Percentiles rank a stretch among this genome's conserved stretches.
phyloP scores from a whole-genome alignment of 2,113 vertebrate species.

The Emydocephalus ijimae region DNA sequence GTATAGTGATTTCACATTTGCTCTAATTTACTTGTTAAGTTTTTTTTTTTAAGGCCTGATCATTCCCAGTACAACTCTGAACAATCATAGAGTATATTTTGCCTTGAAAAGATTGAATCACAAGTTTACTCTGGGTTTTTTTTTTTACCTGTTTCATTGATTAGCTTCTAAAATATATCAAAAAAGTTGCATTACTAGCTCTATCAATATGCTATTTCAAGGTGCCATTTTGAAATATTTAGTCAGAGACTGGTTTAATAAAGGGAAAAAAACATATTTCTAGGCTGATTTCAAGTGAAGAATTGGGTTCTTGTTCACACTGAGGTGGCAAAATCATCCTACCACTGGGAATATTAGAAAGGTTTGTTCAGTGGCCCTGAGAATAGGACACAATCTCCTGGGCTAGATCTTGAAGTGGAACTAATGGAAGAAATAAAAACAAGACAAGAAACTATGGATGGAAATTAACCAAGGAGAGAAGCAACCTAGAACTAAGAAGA shows the following conservation, averaged over 20 bases:
- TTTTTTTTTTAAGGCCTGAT: slow-evolving; percentile 1
- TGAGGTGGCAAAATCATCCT: neutral
- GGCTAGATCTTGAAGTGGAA: neutral
- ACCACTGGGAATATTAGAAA: neutral
- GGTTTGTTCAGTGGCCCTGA: neutral
- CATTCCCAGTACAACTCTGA: slow-evolving; percentile 52
- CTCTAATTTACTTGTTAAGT: slow-evolving; percentile 39
- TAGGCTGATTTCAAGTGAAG: slow-evolving; percentile 20
- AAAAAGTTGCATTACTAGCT: slow-evolving; percentile 54
- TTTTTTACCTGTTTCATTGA: slow-evolving; percentile 59
- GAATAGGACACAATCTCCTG: neutral
- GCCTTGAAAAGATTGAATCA: slow-evolving; percentile 59
- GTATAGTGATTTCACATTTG: slow-evolving; percentile 39
- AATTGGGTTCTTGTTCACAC: slow-evolving; percentile 8
- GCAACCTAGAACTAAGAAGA: neutral
- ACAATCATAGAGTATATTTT: slow-evolving; percentile 58
- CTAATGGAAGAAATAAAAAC: neutral
- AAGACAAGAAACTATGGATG: neutral
- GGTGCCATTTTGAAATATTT: slow-evolving; percentile 39
- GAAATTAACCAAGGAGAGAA: neutral
- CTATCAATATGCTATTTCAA: slow-evolving; percentile 32
- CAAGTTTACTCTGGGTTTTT: slow-evolving; percentile 59
- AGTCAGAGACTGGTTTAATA: slow-evolving; percentile 46
- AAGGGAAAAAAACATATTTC: slow-evolving; percentile 38
- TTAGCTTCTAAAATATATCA: slow-evolving; percentile 59